Evolutionary conservation across 92 coral and sea anemone genomes (phyloP).

Genomic region (Pocillopora meandrina): DNA sequence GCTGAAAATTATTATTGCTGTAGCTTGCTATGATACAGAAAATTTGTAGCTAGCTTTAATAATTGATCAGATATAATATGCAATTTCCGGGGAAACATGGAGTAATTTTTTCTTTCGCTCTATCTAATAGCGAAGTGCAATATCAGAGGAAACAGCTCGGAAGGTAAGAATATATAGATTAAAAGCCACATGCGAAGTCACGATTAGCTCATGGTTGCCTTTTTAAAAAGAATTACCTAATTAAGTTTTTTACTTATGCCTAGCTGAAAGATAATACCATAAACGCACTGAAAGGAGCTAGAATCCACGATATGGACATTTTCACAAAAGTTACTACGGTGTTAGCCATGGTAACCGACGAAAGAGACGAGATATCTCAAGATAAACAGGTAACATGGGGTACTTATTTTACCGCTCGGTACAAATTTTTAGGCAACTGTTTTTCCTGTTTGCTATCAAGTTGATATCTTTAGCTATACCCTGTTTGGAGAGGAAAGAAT

Average conservation of each 20-base stretch:
- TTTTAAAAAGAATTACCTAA: not conserved
- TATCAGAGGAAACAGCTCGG: not conserved
- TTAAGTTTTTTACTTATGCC: not conserved
- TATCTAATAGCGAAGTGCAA: not conserved
- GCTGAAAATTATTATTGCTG: too few relatives aligned
- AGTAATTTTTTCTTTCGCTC: too few relatives aligned
- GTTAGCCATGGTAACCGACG: slow-evolving; percentile 76
- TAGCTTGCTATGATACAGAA: too few relatives aligned
- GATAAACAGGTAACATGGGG: slow-evolving; percentile 61
- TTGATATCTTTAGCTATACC: too few relatives aligned
- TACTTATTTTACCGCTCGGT: not conserved
- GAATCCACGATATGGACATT: slow-evolving; percentile 57
- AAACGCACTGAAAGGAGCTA: slow-evolving; percentile 51
- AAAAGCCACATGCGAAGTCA: not conserved
- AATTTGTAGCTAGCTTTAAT: too few relatives aligned
- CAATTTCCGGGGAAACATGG: too few relatives aligned
- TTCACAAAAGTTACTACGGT: slow-evolving; percentile 71
- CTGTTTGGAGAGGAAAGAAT: too few relatives aligned
- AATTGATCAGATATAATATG: too few relatives aligned
- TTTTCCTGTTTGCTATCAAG: too few relatives aligned
- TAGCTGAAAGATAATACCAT: slow-evolving; percentile 69
- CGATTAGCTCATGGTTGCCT: not conserved
- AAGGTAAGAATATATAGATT: not conserved
- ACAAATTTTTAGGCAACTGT: not conserved
- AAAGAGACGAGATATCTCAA: slow-evolving; percentile 73